Percentiles rank a stretch among this genome's conserved stretches.
phyloP scores from a whole-genome alignment of 2,113 vertebrate genomes.

The Nansenia antarctica region DNA sequence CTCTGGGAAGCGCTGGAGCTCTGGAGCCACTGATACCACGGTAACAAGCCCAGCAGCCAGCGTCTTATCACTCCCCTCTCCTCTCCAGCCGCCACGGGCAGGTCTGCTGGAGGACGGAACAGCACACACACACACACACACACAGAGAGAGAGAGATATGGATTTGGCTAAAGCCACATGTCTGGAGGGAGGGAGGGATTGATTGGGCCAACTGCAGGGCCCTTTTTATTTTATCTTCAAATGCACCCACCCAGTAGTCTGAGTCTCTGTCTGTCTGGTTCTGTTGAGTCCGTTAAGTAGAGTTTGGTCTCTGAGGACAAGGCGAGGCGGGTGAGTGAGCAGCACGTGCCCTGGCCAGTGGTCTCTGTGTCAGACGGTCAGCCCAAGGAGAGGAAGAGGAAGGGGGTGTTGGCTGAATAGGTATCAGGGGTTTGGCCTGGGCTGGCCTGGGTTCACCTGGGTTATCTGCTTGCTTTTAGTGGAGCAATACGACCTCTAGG shows the following conservation, averaged over 20 bases:
- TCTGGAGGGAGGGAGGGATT: neutral
- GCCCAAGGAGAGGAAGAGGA: too few relatives aligned
- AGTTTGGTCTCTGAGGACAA: neutral
- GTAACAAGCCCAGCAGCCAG: conserved; percentile 23
- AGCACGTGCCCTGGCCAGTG: neutral
- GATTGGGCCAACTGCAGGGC: conserved; percentile 16
- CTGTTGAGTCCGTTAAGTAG: neutral
- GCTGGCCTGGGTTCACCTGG: neutral
- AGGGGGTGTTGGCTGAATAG: neutral
- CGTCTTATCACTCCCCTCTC: conserved; percentile 30
- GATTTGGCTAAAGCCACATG: conserved; percentile 1
- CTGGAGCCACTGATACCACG: conserved; percentile 39
- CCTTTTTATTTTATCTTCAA: conserved; percentile 23
- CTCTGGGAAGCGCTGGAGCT: conserved; percentile 40
- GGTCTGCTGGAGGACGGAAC: too few relatives aligned
- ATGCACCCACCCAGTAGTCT: conserved; percentile 14
- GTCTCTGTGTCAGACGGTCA: neutral
- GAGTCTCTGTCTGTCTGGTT: conserved; percentile 3
- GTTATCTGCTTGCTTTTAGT: neutral
- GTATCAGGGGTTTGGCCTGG: neutral
- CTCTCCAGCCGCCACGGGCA: neutral
- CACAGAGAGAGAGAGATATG: conserved; percentile 24
- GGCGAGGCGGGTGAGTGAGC: neutral
- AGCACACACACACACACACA: too few relatives aligned
- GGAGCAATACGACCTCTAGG: neutral